These are phyloP conservation scores for Apostichopus parvimensis DNA, from an alignment of 35 echinoderm and acorn worm genomes.

Conservation along the genomic window DNA sequence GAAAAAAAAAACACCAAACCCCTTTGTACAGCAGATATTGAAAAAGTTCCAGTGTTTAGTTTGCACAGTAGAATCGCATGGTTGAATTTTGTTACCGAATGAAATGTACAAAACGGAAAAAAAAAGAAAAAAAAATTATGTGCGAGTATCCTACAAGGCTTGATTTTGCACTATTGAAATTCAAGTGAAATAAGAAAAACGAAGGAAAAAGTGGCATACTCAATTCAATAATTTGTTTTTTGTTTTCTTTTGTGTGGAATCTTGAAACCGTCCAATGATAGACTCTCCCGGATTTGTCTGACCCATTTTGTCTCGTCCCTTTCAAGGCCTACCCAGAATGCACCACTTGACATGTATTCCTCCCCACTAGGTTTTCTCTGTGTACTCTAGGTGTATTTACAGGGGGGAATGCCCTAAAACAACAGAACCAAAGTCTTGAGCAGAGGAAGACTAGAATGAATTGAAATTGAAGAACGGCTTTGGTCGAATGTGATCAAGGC, in stretches of 20 bases:
- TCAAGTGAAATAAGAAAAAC: conserved; percentile 12
- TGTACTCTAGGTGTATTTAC: too few relatives aligned
- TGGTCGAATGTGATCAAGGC: too few relatives aligned
- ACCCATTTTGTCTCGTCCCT: too few relatives aligned
- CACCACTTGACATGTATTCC: too few relatives aligned
- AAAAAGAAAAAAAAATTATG: background rate
- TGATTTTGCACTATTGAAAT: conserved; percentile 18
- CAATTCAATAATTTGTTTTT: background rate
- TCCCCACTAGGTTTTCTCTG: too few relatives aligned
- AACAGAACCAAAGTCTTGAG: too few relatives aligned
- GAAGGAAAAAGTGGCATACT: conserved; percentile 40
- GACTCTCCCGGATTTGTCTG: too few relatives aligned
- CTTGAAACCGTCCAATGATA: too few relatives aligned
- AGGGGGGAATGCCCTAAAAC: too few relatives aligned
- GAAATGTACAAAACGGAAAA: conserved; percentile 21
- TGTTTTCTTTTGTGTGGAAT: background rate
- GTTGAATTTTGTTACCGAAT: conserved; percentile 45
- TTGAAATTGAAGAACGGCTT: too few relatives aligned
- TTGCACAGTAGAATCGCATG: conserved; percentile 49
- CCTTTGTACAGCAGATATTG: conserved; percentile 42
- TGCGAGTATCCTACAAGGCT: conserved; percentile 38
- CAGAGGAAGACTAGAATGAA: too few relatives aligned
- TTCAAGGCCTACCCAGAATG: too few relatives aligned
- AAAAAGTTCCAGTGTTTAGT: conserved; percentile 28
- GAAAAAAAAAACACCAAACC: background rate